These are phyloP conservation scores for Oscarella lobularis DNA, from an alignment of 37 sponge, comb jelly and placozoan genomes.

Conservation along the genomic window DNA sequence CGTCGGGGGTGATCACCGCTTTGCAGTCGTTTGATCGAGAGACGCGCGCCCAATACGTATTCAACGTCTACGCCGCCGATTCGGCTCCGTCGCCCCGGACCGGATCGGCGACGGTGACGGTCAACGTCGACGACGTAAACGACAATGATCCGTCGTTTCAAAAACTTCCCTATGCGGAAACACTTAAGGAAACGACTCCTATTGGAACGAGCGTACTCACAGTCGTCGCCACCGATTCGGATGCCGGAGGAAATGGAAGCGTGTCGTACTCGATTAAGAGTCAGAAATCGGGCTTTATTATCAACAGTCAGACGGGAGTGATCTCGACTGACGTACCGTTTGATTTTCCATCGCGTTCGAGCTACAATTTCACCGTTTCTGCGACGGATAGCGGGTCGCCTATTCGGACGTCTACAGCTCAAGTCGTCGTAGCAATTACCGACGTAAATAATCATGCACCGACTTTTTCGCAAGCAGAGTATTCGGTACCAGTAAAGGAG, in stretches of 20 bases:
- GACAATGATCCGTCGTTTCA: neutral
- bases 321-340: neutral
- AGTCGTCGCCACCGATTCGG: neutral
- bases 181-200: neutral
- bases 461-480: neutral
- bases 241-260: neutral
- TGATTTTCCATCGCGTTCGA: neutral
- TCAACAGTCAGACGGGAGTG: neutral
- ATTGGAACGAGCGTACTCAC: neutral
- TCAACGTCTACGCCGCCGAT: neutral
- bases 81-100: neutral
- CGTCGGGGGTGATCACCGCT: neutral
- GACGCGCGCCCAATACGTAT: neutral
- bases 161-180: neutral
- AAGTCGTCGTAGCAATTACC: neutral
- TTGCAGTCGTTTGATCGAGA: neutral
- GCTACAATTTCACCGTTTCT: neutral
- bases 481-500: neutral
- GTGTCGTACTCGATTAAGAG: neutral
- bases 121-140: neutral
- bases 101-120: neutral
- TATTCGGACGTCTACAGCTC: neutral
- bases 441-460: neutral
- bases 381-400: neutral
- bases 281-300: neutral